Percentiles rank a stretch among this genome's conserved stretches.
These are phyloP conservation scores for Oryctes rhinoceros DNA, from an alignment of 1,140 invertebrate species.

Conservation along the genomic window DNA sequence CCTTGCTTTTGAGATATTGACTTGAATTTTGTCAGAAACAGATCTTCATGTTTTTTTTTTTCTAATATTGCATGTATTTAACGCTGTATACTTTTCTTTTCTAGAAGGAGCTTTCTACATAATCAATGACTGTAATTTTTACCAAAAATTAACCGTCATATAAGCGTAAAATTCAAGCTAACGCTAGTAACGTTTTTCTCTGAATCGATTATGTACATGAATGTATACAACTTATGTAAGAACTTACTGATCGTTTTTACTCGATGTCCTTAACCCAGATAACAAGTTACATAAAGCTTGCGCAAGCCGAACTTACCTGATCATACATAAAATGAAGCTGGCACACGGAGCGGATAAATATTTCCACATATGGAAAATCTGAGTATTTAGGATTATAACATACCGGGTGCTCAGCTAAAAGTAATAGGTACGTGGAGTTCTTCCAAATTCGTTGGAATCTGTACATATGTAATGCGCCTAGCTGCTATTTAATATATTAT, in stretches of 20 bases:
- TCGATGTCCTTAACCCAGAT: slow-evolving; percentile 26
- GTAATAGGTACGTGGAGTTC: background rate
- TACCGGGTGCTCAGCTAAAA: background rate
- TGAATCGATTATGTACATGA: background rate
- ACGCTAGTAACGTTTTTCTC: background rate
- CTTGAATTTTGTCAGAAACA: too few species aligned
- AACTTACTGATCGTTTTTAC: background rate
- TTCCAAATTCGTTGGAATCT: background rate
- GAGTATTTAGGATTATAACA: background rate
- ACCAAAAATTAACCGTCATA: too few species aligned
- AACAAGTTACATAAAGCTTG: slow-evolving; percentile 13
- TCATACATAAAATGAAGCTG: slow-evolving; percentile 1
- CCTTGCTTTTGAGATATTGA: too few species aligned
- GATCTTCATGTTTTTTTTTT: too few species aligned
- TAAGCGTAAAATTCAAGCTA: background rate
- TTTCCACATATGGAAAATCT: slow-evolving; percentile 18
- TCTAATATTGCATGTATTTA: too few species aligned
- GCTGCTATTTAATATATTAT: too few species aligned
- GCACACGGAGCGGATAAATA: slow-evolving; percentile 9
- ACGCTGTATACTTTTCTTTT: too few species aligned
- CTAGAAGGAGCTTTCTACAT: too few species aligned
- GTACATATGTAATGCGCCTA: too few species aligned
- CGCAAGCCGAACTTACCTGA: slow-evolving; percentile 13
- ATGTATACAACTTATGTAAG: slow-evolving; percentile 27
- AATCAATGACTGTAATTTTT: too few species aligned